Conservation (phyloP, 2,113 vertebrate species). For the Equus przewalskii region DNA sequence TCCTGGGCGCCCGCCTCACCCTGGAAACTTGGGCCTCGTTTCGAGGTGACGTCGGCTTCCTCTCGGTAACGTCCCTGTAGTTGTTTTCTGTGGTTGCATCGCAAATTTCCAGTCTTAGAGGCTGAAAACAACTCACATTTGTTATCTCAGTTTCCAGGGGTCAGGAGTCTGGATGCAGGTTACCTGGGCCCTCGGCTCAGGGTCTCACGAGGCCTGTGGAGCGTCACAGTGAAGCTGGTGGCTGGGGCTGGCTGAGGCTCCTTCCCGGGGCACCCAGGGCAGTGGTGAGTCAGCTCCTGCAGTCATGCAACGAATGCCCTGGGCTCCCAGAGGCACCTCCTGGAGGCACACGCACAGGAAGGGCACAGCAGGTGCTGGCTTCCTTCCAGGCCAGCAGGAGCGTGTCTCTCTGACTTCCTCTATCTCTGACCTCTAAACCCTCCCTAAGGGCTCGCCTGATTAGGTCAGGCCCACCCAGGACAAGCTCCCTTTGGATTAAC, state of each 20-base stretch:
- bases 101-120: neutral
- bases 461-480: neutral
- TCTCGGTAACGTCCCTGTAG: neutral
- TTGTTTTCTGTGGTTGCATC: neutral
- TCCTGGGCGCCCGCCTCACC: neutral
- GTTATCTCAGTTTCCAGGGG: neutral
- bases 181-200: neutral
- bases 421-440: neutral
- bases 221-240: accelerated
- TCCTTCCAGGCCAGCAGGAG: neutral
- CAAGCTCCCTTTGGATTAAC: neutral
- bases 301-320: too few relatives aligned
- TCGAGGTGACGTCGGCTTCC: neutral
- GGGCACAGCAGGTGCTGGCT: too few relatives aligned
- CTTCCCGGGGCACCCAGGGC: accelerated
- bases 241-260: neutral
- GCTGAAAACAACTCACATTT: neutral
- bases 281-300: neutral
- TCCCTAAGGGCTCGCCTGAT: neutral
- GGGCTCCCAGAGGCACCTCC: neutral
- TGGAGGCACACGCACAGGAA: too few relatives aligned
- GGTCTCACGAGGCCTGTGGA: neutral
- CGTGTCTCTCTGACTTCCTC: neutral
- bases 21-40: neutral
- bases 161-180: neutral